Percentiles rank a stretch among this genome's conserved stretches.
phyloP scores from a whole-genome alignment of 1,140 invertebrate species.

The Caerostris darwini region DNA sequence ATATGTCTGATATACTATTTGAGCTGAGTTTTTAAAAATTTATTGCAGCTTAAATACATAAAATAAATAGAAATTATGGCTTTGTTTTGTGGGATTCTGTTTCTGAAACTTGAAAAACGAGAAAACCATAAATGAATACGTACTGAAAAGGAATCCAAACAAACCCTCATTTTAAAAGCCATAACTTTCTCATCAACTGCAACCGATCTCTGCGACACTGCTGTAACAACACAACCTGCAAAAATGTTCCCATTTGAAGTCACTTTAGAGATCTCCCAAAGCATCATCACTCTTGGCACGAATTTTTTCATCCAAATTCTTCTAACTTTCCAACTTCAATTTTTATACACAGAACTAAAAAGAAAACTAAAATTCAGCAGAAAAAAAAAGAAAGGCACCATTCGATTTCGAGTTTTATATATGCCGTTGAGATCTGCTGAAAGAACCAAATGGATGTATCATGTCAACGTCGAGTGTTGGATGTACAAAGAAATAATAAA shows the following conservation, averaged over 20 bases:
- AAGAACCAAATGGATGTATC: conserved; percentile 56
- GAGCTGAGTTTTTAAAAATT: too few species aligned
- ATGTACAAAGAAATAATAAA: neutral
- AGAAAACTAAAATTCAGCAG: neutral
- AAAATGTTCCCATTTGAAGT: neutral
- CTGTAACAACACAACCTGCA: neutral
- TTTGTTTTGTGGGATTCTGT: too few species aligned
- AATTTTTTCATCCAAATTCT: neutral
- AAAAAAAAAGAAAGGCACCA: neutral
- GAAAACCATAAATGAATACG: neutral
- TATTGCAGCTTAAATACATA: too few species aligned
- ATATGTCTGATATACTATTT: too few species aligned
- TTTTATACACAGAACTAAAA: neutral
- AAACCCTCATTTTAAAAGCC: neutral
- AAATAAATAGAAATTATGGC: too few species aligned
- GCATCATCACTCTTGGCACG: neutral
- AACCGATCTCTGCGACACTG: neutral
- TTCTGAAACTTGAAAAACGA: too few species aligned
- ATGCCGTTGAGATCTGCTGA: conserved; percentile 11
- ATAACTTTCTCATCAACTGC: neutral
- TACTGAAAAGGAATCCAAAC: neutral
- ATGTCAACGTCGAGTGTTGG: conserved; percentile 44
- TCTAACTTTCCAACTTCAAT: conserved; percentile 6
- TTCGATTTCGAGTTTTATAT: conserved; percentile 41
- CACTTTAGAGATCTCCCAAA: neutral